phyloP scores from a whole-genome alignment of 2,888 invertebrate species.

The Drosophila demipolita region DNA sequence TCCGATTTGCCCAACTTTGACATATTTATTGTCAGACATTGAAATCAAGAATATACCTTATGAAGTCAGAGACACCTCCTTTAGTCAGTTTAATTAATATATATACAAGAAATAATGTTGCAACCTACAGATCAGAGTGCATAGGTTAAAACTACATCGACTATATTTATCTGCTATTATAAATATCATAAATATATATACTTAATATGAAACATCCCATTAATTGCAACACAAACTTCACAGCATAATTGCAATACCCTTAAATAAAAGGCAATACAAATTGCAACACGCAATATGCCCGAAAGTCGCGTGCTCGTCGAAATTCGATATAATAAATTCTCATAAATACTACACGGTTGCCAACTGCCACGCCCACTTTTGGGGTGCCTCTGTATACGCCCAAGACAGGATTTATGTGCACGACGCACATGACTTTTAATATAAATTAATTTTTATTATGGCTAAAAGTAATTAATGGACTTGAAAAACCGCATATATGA shows the following conservation, averaged over 20 bases:
- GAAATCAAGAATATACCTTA: not conserved
- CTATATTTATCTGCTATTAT: not conserved
- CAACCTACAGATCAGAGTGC: not conserved
- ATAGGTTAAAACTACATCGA: not conserved
- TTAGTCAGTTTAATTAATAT: not conserved
- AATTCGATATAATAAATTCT: constrained; percentile 74
- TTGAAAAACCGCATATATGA: constrained; percentile 68
- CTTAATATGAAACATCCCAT: not conserved
- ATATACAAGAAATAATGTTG: not conserved
- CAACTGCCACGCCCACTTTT: constrained; percentile 24
- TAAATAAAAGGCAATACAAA: constrained; percentile 5
- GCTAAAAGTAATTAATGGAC: constrained; percentile 78
- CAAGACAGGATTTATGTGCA: constrained; percentile 77
- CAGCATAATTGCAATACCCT: not conserved
- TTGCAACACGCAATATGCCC: constrained; percentile 52
- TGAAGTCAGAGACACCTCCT: not conserved
- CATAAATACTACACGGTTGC: constrained; percentile 60
- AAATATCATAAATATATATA: not conserved
- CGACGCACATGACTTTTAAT: constrained; percentile 75
- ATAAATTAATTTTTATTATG: constrained; percentile 80
- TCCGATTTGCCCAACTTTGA: not conserved
- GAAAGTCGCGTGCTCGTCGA: constrained; percentile 73
- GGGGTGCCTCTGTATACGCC: constrained; percentile 28
- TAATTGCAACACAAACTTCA: not conserved
- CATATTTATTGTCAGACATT: not conserved